These are phyloP conservation scores for Dastarcus helophoroides DNA, from an alignment of 2,888 invertebrate genomes.

Conservation along the genomic window DNA sequence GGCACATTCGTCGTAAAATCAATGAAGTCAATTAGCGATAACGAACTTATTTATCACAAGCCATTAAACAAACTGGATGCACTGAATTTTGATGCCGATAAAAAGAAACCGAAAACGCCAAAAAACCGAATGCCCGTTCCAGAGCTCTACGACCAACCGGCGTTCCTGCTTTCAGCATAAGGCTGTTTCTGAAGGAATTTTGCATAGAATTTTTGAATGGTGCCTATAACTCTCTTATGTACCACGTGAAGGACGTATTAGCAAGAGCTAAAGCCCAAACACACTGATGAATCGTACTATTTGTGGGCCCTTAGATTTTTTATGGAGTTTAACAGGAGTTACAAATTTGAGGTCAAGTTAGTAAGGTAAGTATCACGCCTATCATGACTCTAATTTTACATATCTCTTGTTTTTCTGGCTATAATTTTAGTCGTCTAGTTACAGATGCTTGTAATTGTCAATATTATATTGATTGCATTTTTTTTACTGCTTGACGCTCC, in stretches of 20 bases:
- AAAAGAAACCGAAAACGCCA: constrained; percentile 57
- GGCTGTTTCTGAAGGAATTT: constrained; percentile 87
- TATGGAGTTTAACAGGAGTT: constrained; percentile 91
- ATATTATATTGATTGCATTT: too few relatives aligned
- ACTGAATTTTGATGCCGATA: constrained; percentile 66
- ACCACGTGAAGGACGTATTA: constrained; percentile 67
- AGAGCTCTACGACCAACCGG: constrained; percentile 50
- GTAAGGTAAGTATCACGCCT: constrained; percentile 79
- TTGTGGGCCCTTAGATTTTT: constrained; percentile 91
- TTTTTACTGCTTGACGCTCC: too few relatives aligned
- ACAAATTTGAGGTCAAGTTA: constrained; percentile 76
- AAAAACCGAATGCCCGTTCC: constrained; percentile 66
- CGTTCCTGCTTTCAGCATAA: constrained; percentile 80
- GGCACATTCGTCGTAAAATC: constrained; percentile 88
- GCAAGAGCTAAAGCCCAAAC: constrained; percentile 57
- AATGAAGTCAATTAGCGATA: constrained; percentile 82
- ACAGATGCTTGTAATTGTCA: too few relatives aligned
- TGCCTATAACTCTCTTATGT: constrained; percentile 88
- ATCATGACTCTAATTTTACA: too few relatives aligned
- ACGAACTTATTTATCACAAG: constrained; percentile 81
- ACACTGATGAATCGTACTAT: constrained; percentile 85
- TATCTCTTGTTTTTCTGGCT: too few relatives aligned
- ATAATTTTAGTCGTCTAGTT: too few relatives aligned
- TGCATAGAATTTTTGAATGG: constrained; percentile 86
- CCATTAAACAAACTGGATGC: constrained; percentile 66